phyloP scores from a whole-genome alignment of 2,888 invertebrate species.

The Aphodius granarius region DNA sequence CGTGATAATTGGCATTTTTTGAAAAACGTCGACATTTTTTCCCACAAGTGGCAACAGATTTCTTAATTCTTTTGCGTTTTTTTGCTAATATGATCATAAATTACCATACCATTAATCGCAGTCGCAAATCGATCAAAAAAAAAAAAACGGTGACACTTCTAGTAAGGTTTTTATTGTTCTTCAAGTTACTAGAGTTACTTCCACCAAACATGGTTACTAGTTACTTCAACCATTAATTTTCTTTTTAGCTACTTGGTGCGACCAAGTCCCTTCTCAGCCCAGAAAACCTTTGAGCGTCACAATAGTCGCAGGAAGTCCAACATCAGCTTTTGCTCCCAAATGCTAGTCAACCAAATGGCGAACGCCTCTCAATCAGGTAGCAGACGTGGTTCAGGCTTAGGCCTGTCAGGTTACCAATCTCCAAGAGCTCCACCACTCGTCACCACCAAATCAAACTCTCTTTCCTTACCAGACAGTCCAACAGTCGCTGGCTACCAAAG shows the following conservation, averaged over 20 bases:
- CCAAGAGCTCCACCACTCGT: conserved; percentile 75
- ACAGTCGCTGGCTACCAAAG: conserved; percentile 78
- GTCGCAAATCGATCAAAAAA: too few relatives aligned
- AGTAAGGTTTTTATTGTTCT: too few relatives aligned
- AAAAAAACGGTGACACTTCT: too few relatives aligned
- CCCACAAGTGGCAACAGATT: too few relatives aligned
- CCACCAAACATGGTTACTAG: too few relatives aligned
- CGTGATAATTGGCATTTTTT: too few relatives aligned
- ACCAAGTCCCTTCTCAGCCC: conserved; percentile 93
- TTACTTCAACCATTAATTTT: too few relatives aligned
- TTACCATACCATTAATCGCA: too few relatives aligned
- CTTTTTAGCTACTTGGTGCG: conserved; percentile 79
- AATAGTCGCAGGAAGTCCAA: conserved; percentile 89
- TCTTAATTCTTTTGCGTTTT: too few relatives aligned
- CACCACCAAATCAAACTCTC: conserved; percentile 84
- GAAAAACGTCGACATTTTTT: too few relatives aligned
- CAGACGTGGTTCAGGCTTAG: conserved; percentile 71
- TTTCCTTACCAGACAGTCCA: conserved; percentile 87
- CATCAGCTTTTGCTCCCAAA: conserved; percentile 87
- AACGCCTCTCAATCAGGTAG: conserved; percentile 58
- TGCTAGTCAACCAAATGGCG: conserved; percentile 66
- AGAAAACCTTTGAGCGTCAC: conserved; percentile 91
- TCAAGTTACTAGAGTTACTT: too few relatives aligned
- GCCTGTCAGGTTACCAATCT: conserved; percentile 63
- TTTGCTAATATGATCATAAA: too few relatives aligned